A percentile compares a stretch with the other conserved stretches of the same genome.
Evolutionary conservation across 1,140 invertebrate species (phyloP).

Genomic region (Danaus melanippus): DNA sequence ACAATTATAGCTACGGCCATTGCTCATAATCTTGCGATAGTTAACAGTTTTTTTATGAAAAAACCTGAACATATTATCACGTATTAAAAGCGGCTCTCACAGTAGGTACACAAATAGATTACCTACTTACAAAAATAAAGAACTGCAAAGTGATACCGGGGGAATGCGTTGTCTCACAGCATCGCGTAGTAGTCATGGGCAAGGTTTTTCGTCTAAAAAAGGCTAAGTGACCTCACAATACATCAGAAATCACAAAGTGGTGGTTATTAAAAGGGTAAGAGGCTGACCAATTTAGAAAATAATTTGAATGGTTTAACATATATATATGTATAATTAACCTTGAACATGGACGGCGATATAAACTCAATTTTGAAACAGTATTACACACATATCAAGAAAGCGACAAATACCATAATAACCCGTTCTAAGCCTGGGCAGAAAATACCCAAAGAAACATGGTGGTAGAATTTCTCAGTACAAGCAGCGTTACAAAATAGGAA

Average conservation of each 20-base stretch:
- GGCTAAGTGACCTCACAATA: background rate
- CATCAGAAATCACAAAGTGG: conserved; percentile 2
- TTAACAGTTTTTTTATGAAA: conserved; percentile 11
- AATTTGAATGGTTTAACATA: background rate
- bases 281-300: background rate
- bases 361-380: background rate
- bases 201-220: background rate
- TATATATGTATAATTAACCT: no score
- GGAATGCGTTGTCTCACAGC: no score
- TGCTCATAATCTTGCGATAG: no score
- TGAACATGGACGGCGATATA: background rate
- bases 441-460: conserved; percentile 1
- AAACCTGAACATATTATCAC: conserved; percentile 11
- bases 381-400: background rate
- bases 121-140: background rate
- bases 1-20: conserved; percentile 6
- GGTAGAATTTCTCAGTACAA: no score
- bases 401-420: background rate
- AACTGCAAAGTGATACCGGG: no score
- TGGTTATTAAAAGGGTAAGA: conserved; percentile 2
- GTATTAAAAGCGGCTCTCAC: conserved; percentile 1
- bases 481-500: no score
- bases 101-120: conserved; percentile 10
- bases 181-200: no score
- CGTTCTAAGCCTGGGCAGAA: conserved; percentile 1